phyloP scores from a whole-genome alignment of 2,888 invertebrate species.

The Cordilura impudica region DNA sequence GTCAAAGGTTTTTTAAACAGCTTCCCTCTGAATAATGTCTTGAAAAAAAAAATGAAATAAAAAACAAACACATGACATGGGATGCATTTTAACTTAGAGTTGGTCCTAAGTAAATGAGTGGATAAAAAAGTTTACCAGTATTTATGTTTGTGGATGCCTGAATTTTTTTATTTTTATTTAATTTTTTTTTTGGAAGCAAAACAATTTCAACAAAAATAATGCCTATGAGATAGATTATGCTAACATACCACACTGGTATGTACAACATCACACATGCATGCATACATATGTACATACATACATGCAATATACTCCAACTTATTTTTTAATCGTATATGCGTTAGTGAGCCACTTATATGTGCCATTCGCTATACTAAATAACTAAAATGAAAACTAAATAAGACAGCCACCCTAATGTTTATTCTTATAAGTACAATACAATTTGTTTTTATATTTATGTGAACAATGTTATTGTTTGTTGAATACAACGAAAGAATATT shows the following conservation, averaged over 20 bases:
- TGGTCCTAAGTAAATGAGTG: conserved; percentile 6
- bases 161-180: neutral
- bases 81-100: conserved; percentile 50
- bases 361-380: too few species aligned
- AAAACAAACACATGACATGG: conserved; percentile 30
- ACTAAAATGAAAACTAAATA: too few species aligned
- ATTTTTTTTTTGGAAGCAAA: conserved; percentile 35
- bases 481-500: neutral
- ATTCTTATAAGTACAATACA: conserved; percentile 20
- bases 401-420: neutral
- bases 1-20: too few species aligned
- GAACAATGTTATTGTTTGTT: conserved; percentile 25
- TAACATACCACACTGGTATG: too few species aligned
- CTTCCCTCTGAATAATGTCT: too few species aligned
- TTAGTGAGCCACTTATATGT: too few species aligned
- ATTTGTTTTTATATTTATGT: conserved; percentile 31
- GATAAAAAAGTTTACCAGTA: neutral
- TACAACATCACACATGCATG: too few species aligned
- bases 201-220: conserved; percentile 33
- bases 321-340: too few species aligned
- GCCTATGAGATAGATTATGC: conserved; percentile 38
- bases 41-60: neutral
- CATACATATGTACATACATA: too few species aligned
- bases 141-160: conserved; percentile 9
- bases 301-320: too few species aligned